Base-by-base conservation (phyloP, 1,140 invertebrate genomes). In the Dreissena polymorpha region DNA sequence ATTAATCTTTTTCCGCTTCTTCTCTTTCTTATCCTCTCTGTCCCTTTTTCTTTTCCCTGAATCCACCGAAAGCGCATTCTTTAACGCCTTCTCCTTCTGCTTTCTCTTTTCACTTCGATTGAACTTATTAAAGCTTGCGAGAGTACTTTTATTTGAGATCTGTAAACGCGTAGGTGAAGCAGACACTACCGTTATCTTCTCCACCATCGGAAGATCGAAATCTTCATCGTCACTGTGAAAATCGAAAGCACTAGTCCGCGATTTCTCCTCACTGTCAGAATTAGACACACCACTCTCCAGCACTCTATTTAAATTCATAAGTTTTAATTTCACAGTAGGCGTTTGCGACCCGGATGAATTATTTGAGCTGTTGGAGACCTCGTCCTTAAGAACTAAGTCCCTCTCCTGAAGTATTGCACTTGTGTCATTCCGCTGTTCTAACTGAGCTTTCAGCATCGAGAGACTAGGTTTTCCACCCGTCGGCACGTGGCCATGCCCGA, bases 181-280 rank as follows among this genome's bases (percentile, higher is more conserved):
- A 12, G 88, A 87, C 18, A 88, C 87, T 5, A 91, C 80, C 53
- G 81, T 88, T 74, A 86, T 83, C 49, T 80, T 69, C 29, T 76
- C 78, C n/a, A 83, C 83, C 25, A 85, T 84, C 0, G 77, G 82
- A 29, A 86, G 68, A 65, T 79, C 68, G 76, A 84, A 85, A 53
- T 80, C 76, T n/a, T 90, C 89, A 77, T 90, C 90, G 78, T 89
- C 90, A 88, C 90, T 91, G 70, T 87, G 85, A 80, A 90, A 91
- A 78, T 90, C 89, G 87, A 89, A 90, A 0, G 88, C 87, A 71
- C 86, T 79, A 18, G 83, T 72, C 27, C 84, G 78, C 60, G 86
- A 85, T 74, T 85, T 88, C 25, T 71, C 78, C 51, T 81, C 85
- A 60, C 65, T 55, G 51, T 83, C 79, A 49, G 75, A 53, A 49